Percentiles rank a stretch among this genome's conserved stretches.
These are phyloP conservation scores for Enteromius fasciolatus DNA, from an alignment of 2,797 vertebrate species.

Conservation along the genomic window DNA sequence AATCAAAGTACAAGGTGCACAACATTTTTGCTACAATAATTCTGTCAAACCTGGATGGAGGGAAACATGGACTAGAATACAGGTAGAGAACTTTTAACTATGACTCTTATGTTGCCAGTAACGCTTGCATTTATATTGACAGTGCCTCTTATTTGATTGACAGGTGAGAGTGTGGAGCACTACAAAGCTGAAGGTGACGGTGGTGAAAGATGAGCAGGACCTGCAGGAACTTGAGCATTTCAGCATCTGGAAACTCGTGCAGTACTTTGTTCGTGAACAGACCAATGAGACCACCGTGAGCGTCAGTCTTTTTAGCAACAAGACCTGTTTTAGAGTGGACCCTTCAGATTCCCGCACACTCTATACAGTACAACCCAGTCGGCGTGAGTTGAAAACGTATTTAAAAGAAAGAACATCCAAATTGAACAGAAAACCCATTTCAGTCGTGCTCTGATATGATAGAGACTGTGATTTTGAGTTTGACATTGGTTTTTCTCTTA, in stretches of 20 bases:
- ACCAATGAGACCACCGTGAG: conserved; percentile 88
- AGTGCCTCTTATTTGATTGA: background rate
- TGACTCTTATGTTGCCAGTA: background rate
- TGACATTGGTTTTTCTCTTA: conserved; percentile 8
- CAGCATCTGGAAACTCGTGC: conserved; percentile 80
- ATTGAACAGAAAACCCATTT: background rate
- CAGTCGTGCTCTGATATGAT: background rate
- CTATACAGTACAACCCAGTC: conserved; percentile 77
- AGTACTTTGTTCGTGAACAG: conserved; percentile 82
- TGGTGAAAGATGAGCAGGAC: conserved; percentile 86
- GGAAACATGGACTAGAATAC: conserved; percentile 89
- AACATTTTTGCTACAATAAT: conserved; percentile 88
- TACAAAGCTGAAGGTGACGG: conserved; percentile 82
- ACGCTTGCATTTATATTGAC: background rate
- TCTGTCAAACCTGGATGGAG: conserved; percentile 80
- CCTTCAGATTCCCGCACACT: conserved; percentile 67
- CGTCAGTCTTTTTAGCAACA: conserved; percentile 83
- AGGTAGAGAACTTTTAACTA: conserved; percentile 72
- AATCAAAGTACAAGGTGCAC: conserved; percentile 37
- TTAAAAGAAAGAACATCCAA: background rate
- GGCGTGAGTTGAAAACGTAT: conserved; percentile 77
- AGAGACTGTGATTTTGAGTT: background rate
- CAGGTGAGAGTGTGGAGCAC: conserved; percentile 89
- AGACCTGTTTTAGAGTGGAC: conserved; percentile 90
- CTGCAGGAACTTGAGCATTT: conserved; percentile 85